phyloP scores from a whole-genome alignment of 2,797 vertebrate genomes.

The Rhynchotus rufescens region DNA sequence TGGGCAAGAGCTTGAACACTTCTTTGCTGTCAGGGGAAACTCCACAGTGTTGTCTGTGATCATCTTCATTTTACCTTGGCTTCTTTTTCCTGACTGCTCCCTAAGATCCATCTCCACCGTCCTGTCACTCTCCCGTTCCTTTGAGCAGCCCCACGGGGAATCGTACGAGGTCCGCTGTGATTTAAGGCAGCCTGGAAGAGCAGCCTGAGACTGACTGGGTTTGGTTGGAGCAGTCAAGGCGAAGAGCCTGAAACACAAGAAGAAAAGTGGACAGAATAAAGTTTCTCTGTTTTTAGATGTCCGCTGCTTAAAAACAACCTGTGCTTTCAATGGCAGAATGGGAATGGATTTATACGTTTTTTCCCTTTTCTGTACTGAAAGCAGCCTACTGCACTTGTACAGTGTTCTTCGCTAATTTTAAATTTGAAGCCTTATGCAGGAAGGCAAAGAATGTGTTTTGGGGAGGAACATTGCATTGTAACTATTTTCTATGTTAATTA shows the following conservation, averaged over 20 bases:
- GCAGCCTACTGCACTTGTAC: background rate
- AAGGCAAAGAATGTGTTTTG: background rate
- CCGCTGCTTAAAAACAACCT: background rate
- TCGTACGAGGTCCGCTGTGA: slow-evolving; percentile 23
- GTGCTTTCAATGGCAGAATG: background rate
- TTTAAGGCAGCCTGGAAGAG: slow-evolving; percentile 6
- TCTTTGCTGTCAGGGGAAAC: background rate
- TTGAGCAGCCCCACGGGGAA: slow-evolving; percentile 4
- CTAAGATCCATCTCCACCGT: background rate
- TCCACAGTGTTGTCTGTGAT: slow-evolving; percentile 2
- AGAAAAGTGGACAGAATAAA: background rate
- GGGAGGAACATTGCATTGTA: background rate
- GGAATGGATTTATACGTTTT: no score
- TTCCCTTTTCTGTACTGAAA: background rate
- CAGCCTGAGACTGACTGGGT: background rate
- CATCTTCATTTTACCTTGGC: slow-evolving; percentile 19
- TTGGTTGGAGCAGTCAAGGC: background rate
- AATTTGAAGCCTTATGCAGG: background rate
- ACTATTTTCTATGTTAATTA: slow-evolving; percentile 33
- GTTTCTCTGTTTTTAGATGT: background rate
- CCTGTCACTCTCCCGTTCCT: background rate
- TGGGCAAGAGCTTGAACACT: background rate
- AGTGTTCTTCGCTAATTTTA: background rate
- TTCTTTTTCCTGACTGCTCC: background rate
- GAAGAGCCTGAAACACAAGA: background rate